These are phyloP conservation scores for Meteorus colon DNA, from an alignment of 2,888 invertebrate species.

Conservation along the genomic window DNA sequence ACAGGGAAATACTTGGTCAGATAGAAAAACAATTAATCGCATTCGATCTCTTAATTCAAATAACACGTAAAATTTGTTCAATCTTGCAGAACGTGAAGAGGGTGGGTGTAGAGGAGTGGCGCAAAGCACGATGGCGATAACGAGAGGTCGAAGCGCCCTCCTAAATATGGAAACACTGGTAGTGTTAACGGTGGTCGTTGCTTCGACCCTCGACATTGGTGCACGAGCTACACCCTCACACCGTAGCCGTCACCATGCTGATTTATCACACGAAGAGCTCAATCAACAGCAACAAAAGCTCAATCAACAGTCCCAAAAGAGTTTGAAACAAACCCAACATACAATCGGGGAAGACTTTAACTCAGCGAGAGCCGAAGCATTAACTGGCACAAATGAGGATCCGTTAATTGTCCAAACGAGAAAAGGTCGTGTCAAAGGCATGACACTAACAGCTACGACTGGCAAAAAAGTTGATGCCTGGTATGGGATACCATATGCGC, in stretches of 20 bases:
- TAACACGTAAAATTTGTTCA: not conserved
- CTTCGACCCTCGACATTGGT: conserved; percentile 60
- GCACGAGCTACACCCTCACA: conserved; percentile 66
- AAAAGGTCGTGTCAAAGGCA: conserved; percentile 85
- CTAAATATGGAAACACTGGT: conserved; percentile 61
- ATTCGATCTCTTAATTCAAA: not conserved
- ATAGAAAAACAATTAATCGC: not conserved
- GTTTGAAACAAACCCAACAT: conserved; percentile 36
- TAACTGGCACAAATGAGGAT: conserved; percentile 76
- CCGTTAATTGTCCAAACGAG: conserved; percentile 85
- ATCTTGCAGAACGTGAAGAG: conserved; percentile 53
- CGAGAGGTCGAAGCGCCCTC: conserved; percentile 63
- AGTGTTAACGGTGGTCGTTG: conserved; percentile 59
- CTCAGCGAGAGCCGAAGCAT: conserved; percentile 71
- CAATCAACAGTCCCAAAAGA: conserved; percentile 65
- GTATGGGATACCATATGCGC: conserved; percentile 88
- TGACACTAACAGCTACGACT: conserved; percentile 83
- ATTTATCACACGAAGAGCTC: conserved; percentile 65
- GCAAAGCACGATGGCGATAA: conserved; percentile 61
- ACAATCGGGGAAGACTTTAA: conserved; percentile 63
- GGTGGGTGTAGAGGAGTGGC: conserved; percentile 44
- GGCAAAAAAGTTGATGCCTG: conserved; percentile 89
- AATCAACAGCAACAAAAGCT: conserved; percentile 71
- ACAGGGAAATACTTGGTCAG: not conserved
- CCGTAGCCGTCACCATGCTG: conserved; percentile 68